Evolutionary conservation across 2,797 vertebrate genomes (phyloP).

Genomic region (Microctenopoma steveboyesi): DNA sequence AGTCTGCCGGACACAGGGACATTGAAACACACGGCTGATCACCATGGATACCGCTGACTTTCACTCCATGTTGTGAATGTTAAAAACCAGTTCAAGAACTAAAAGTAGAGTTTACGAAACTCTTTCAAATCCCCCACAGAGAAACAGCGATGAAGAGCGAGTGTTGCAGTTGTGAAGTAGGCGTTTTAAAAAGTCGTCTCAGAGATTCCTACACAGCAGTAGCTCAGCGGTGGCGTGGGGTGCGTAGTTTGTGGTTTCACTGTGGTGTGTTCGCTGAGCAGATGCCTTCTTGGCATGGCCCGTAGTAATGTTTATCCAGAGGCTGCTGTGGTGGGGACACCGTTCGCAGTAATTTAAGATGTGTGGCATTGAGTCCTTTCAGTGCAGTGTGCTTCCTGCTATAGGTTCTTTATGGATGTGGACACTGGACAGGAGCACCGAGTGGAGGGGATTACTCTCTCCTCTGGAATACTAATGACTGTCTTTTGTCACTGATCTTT

Average conservation of each 20-base stretch:
- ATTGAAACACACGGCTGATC: constrained; percentile 10
- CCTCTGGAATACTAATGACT: constrained; percentile 76
- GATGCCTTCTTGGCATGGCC: constrained; percentile 51
- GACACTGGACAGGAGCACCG: constrained; percentile 53
- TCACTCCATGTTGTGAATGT: constrained; percentile 21
- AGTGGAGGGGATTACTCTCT: constrained; percentile 66
- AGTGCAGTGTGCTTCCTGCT: constrained; percentile 41
- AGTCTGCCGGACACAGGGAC: constrained; percentile 7
- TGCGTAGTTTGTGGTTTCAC: constrained; percentile 20
- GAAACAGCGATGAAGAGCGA: neutral
- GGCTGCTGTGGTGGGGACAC: constrained; percentile 53
- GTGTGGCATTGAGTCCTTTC: constrained; percentile 58
- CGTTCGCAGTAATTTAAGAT: constrained; percentile 43
- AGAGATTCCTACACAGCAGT: constrained; percentile 21
- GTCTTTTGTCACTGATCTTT: constrained; percentile 65
- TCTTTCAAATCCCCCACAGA: neutral
- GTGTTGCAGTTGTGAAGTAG: neutral
- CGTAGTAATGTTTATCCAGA: constrained; percentile 49
- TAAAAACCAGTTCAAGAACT: neutral
- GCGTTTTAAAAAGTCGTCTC: neutral
- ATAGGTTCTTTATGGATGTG: constrained; percentile 48
- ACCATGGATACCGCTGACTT: constrained; percentile 6
- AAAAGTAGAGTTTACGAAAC: too few species aligned
- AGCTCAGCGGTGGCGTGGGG: constrained; percentile 9
- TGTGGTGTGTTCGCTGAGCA: constrained; percentile 42